Percentiles rank a stretch among this genome's conserved stretches.
phyloP scores from a whole-genome alignment of 2,797 vertebrate species.

The Enteromius unitaeniatus region DNA sequence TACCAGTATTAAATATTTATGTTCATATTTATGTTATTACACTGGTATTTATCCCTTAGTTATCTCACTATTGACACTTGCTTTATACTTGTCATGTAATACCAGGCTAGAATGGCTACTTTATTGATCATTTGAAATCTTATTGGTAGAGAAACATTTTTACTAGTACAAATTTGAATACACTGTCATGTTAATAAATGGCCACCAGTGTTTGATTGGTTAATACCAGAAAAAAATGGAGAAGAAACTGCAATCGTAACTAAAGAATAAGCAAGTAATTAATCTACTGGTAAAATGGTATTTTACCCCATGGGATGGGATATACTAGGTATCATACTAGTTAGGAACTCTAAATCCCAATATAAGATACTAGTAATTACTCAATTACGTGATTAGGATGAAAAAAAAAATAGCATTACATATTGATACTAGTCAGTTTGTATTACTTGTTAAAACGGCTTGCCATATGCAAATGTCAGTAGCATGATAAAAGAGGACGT shows the following conservation, averaged over 20 bases:
- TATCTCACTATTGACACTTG: background rate
- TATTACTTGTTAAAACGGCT: background rate
- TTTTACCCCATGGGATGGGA: too few species aligned
- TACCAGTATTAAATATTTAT: background rate
- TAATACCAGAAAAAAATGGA: background rate
- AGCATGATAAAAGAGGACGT: slow-evolving; percentile 14
- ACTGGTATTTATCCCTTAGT: background rate
- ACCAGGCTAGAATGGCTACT: background rate
- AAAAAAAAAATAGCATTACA: background rate
- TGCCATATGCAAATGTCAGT: slow-evolving; percentile 32
- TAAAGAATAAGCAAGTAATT: background rate
- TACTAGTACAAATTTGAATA: background rate
- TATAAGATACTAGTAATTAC: background rate
- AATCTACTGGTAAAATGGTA: background rate
- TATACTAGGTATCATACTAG: background rate
- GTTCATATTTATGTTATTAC: background rate
- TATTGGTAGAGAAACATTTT: background rate
- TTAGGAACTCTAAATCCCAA: background rate
- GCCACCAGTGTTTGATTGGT: background rate
- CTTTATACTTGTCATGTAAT: background rate
- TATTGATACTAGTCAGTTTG: background rate
- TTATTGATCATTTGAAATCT: background rate
- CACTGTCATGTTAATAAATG: background rate
- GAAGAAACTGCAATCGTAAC: background rate
- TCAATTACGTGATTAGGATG: background rate